Conservation (phyloP, 2,797 vertebrate genomes). For the Diplodus puntazzo region DNA sequence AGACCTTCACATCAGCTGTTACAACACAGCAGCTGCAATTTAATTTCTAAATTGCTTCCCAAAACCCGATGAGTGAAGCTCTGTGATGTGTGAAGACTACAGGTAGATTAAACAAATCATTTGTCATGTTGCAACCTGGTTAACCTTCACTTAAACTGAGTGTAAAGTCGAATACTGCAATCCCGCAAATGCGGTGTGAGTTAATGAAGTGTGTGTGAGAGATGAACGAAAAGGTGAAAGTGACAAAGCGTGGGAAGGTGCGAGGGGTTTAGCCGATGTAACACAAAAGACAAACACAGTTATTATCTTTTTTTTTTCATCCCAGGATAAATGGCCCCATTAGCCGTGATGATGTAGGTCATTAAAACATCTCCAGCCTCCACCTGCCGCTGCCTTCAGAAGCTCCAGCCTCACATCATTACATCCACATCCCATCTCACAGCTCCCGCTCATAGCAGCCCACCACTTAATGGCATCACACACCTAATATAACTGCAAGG, state of each 20-base stretch:
- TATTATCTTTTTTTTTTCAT: slow-evolving; percentile 35
- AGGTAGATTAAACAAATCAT: slow-evolving; percentile 11
- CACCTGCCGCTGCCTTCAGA: slow-evolving; percentile 54
- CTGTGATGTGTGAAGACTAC: not conserved
- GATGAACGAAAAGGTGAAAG: not conserved
- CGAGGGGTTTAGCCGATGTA: not conserved
- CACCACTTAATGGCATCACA: slow-evolving; percentile 57
- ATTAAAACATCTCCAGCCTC: slow-evolving; percentile 62
- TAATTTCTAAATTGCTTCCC: slow-evolving; percentile 2
- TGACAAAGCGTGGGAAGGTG: slow-evolving; percentile 22
- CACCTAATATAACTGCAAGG: slow-evolving; percentile 60
- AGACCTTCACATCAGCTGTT: not conserved
- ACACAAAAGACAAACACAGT: slow-evolving; percentile 51
- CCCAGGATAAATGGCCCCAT: slow-evolving; percentile 48
- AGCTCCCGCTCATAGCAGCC: slow-evolving; percentile 56
- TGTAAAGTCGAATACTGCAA: not conserved
- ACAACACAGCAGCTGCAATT: not conserved
- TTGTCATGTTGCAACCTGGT: slow-evolving; percentile 15
- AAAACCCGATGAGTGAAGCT: not conserved
- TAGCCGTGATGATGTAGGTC: slow-evolving; percentile 50
- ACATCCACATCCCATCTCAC: slow-evolving; percentile 56
- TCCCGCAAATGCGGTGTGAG: slow-evolving; percentile 19
- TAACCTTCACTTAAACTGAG: slow-evolving; percentile 39
- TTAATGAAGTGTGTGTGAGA: slow-evolving; percentile 26
- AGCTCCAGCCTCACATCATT: slow-evolving; percentile 65